These are phyloP conservation scores for Dolichopus griseipennis DNA, from an alignment of 2,888 invertebrate genomes.

Conservation along the genomic window DNA sequence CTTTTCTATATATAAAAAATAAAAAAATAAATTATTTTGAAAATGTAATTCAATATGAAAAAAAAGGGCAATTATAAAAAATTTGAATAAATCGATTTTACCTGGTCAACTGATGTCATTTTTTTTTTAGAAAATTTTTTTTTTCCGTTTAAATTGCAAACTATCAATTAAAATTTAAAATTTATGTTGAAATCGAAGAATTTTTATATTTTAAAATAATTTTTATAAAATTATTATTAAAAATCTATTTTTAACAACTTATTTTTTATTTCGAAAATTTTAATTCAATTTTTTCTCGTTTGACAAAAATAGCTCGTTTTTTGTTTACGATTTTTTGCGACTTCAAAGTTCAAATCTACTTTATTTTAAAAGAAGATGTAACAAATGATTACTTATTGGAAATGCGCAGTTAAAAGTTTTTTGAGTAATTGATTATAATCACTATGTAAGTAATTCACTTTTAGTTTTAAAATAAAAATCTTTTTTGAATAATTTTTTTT, in stretches of 20 bases:
- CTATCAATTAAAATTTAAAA: no score
- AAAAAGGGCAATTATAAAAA: neutral
- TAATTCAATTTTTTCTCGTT: neutral
- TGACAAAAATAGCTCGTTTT: neutral
- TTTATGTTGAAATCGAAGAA: neutral
- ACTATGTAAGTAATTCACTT: neutral
- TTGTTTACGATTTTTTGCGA: constrained; percentile 6
- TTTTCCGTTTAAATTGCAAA: neutral
- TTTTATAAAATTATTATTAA: neutral
- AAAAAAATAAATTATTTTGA: no score
- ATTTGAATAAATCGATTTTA: constrained; percentile 4
- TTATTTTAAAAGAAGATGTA: neutral
- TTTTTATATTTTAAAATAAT: neutral
- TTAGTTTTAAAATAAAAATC: neutral
- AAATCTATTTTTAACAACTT: neutral
- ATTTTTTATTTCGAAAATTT: neutral
- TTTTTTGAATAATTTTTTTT: no score
- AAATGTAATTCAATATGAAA: no score
- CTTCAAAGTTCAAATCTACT: neutral
- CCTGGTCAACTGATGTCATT: constrained; percentile 6
- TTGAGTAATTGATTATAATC: neutral
- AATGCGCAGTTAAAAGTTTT: neutral
- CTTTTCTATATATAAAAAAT: constrained; percentile 49
- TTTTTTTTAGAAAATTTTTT: neutral
- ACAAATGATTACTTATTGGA: neutral